Percentiles rank a stretch among this genome's conserved stretches.
phyloP scores from a whole-genome alignment of 2,888 invertebrate species.

The Meganola albula region DNA sequence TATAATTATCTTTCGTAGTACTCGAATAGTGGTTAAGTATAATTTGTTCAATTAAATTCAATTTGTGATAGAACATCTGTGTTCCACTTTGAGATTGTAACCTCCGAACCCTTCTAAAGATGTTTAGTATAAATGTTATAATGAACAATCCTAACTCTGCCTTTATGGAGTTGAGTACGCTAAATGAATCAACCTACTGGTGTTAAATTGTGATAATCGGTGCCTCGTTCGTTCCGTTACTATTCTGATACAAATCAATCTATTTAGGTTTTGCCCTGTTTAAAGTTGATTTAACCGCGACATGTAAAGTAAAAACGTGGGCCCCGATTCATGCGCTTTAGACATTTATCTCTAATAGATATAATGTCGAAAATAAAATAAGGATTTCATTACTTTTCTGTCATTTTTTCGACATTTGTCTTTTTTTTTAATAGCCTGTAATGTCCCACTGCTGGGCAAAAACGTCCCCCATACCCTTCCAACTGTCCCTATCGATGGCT shows the following conservation, averaged over 20 bases:
- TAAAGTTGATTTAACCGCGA: no score
- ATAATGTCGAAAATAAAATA: no score
- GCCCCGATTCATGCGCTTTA: no score
- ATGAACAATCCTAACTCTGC: slow-evolving; percentile 33
- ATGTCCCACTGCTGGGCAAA: no score
- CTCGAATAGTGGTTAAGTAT: slow-evolving; percentile 34
- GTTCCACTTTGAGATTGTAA: slow-evolving; percentile 11
- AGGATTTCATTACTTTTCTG: no score
- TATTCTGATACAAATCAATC: slow-evolving; percentile 29
- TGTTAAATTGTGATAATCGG: slow-evolving; percentile 52
- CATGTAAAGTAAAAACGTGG: no score
- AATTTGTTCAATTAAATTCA: slow-evolving; percentile 51
- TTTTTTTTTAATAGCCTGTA: no score
- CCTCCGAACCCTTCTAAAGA: slow-evolving; percentile 14
- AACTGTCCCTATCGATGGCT: no score
- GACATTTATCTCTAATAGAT: no score
- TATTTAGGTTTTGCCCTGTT: slow-evolving; percentile 21
- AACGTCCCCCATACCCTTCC: no score
- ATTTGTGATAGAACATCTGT: slow-evolving; percentile 43
- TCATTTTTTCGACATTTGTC: no score
- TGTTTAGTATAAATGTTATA: slow-evolving; percentile 18
- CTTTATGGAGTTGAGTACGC: slow-evolving; percentile 48
- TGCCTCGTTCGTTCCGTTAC: slow-evolving; percentile 25
- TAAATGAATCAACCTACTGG: slow-evolving; percentile 48
- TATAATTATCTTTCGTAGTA: slow-evolving; percentile 36